phyloP scores from a whole-genome alignment of 2,113 vertebrate genomes.

The Dipodomys spectabilis region DNA sequence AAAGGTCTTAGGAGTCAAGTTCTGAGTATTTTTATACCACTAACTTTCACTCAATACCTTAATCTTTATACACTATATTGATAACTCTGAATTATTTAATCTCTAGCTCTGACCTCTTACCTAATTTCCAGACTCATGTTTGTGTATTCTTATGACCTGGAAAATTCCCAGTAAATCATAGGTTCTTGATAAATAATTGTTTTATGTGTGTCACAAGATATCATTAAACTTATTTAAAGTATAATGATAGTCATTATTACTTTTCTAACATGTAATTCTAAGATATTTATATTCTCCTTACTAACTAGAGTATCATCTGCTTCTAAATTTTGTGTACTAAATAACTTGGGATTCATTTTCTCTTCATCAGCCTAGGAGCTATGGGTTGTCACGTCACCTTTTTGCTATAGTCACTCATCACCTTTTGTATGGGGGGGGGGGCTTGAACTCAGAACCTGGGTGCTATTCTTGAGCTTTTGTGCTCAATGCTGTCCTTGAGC shows the following conservation, averaged over 20 bases:
- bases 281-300: not conserved
- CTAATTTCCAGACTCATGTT: not conserved
- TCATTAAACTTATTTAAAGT: not conserved
- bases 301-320: not conserved
- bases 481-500: too few species aligned
- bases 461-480: too few species aligned
- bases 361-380: not conserved
- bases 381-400: not conserved
- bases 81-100: not conserved
- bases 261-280: not conserved
- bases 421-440: too few species aligned
- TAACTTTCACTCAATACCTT: not conserved
- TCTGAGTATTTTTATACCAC: not conserved
- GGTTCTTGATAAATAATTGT: not conserved
- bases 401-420: not conserved
- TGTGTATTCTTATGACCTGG: not conserved
- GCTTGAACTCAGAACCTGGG: too few species aligned
- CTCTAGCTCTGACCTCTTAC: not conserved
- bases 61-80: not conserved
- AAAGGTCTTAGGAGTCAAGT: not conserved
- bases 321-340: not conserved
- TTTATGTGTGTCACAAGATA: not conserved
- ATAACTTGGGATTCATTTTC: not conserved
- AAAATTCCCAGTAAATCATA: not conserved
- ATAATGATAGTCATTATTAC: not conserved